Conservation (phyloP, 2,888 invertebrate genomes). For the Cantharis lateralis region DNA sequence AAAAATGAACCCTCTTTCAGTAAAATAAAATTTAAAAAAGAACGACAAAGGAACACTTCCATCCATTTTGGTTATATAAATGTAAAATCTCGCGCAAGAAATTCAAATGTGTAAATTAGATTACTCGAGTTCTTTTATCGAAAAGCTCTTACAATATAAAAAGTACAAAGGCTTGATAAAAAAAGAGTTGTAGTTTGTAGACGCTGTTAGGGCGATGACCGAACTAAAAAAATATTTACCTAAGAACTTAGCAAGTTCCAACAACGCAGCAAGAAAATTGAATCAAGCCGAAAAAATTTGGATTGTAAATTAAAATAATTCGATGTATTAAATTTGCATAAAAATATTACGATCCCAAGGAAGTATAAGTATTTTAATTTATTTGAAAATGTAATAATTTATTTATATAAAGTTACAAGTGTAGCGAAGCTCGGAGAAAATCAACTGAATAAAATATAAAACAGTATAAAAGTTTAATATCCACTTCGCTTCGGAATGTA, state of each 20-base stretch:
- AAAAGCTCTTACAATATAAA: constrained; percentile 52
- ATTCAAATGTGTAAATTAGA: constrained; percentile 57
- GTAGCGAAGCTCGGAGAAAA: constrained; percentile 35
- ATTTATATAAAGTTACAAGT: constrained; percentile 46
- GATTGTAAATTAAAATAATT: constrained; percentile 2
- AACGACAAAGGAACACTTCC: constrained; percentile 53
- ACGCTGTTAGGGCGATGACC: constrained; percentile 34
- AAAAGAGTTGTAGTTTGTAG: constrained; percentile 45
- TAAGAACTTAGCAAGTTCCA: constrained; percentile 44
- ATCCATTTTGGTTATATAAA: constrained; percentile 54
- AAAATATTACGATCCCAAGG: constrained; percentile 11
- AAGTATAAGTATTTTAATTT: constrained; percentile 34
- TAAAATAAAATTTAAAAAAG: constrained; percentile 51
- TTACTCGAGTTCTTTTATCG: constrained; percentile 55
- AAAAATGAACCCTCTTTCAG: constrained; percentile 45
- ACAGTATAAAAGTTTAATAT: constrained; percentile 47
- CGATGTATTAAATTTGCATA: constrained; percentile 6
- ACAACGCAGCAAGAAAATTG: constrained; percentile 30
- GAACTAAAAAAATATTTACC: constrained; percentile 44
- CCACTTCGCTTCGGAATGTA: constrained; percentile 40
- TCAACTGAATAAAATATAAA: constrained; percentile 46
- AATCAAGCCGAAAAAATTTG: constrained; percentile 1
- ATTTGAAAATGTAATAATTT: constrained; percentile 45
- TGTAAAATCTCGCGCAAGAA: constrained; percentile 53
- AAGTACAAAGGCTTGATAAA: constrained; percentile 47